phyloP scores from a whole-genome alignment of 2,888 invertebrate genomes.

The Patella caerulea region DNA sequence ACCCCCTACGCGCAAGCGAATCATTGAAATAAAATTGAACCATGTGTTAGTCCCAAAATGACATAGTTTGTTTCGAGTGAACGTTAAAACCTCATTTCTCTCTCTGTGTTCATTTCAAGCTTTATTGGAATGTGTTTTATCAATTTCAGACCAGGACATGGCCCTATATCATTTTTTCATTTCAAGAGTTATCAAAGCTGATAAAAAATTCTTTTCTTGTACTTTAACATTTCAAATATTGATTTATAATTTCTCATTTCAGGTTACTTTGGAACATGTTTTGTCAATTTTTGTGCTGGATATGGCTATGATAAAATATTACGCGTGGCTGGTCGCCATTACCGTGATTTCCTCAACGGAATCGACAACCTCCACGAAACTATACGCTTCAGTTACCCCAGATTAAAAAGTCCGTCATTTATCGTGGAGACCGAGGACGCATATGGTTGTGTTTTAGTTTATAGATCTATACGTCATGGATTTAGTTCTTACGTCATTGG shows the following conservation, averaged over 20 bases:
- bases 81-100: too few relatives aligned
- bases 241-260: background rate
- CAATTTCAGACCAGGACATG: too few relatives aligned
- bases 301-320: conserved; percentile 92
- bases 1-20: too few relatives aligned
- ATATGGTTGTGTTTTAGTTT: conserved; percentile 85
- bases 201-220: too few relatives aligned
- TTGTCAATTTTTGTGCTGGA: conserved; percentile 89
- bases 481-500: conserved; percentile 74
- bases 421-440: conserved; percentile 87
- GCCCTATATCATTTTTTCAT: too few relatives aligned
- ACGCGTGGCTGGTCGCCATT: conserved; percentile 88
- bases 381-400: conserved; percentile 92
- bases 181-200: too few relatives aligned
- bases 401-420: conserved; percentile 92
- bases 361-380: conserved; percentile 93
- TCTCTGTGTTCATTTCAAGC: too few relatives aligned
- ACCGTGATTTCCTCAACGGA: conserved; percentile 90
- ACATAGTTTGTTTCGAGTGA: too few relatives aligned
- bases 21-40: too few relatives aligned
- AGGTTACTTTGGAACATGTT: conserved; percentile 87
- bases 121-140: too few relatives aligned
- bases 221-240: too few relatives aligned
- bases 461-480: conserved; percentile 84
- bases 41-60: too few relatives aligned